Evolutionary conservation across 2,888 invertebrate genomes (phyloP), one percentile per base, ranked within the genome.

Genomic region (Aricia artaxerxes): DNA sequence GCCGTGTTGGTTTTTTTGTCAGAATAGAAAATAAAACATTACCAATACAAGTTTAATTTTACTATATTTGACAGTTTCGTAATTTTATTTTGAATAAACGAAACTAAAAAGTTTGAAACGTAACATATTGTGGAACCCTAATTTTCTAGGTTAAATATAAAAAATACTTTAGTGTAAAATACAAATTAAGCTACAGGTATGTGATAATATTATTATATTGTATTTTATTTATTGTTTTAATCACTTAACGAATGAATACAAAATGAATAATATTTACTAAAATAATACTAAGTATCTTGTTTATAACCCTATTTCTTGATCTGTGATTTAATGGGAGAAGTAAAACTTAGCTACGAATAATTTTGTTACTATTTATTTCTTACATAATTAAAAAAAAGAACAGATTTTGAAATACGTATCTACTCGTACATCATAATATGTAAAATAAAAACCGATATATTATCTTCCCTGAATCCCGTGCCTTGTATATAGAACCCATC

Each of bases 381-480:
- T 38, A 38, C 69, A 69, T 4, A 31, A 64, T 61, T 2, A 31
- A 31, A 64, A 11, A 11, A 24, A 3, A 31, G 5, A 9, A 24
- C 24, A 31, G 31, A 31, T 64, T 64, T 11, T 24, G 31, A 1
- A 24, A 9, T 31, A 64, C 64, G 61, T 31, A 38, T 4, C 3
- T 38, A 31, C 31, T 24, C 31, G 9, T 9, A 31, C 31, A 64
- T 11, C 9, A 31, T 64, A 31, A 1, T 11, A 49, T 49, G 49
- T 9, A 9, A 69, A 35, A 53, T 53, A 53, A 4, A 16, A 57
- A 35, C 69, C 13, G 35, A 35, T 9, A 31, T 35, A 80, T 80
- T 81, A 79, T 81, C 80, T 57, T 80, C 73, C 80, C 69, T 44
- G 64, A 49, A 81, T 81, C 79, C 80, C 61, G 81, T 82, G 81